Base-by-base conservation (phyloP, 2,797 vertebrate genomes). In the Smutsia gigantea region DNA sequence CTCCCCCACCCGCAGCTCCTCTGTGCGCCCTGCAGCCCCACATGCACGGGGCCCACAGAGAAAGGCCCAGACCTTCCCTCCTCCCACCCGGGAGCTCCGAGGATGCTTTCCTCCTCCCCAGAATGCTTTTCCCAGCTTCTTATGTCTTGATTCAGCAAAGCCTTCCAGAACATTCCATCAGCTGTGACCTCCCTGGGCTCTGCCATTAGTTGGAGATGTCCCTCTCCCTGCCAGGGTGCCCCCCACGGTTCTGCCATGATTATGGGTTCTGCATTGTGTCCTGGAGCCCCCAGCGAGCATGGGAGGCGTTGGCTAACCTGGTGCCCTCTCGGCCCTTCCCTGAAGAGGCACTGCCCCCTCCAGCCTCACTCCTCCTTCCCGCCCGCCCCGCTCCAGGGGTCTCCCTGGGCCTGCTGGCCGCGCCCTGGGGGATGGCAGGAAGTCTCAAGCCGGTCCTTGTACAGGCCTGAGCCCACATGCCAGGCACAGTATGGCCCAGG, bases 11-110 rank as follows among this genome's bases (percentile, higher is more conserved):
- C 49, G 75, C 14, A 37, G n/a, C 27, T 51, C n/a, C 46, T 27
- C 51, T 6, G 74, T 2, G 46, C 31, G 17, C n/a, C 25, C 63
- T 11, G 46, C 17, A 23, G 42, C 31, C 64, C 53, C 3, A 13
- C 1, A 9, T 5, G 6, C 4, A 5, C 0, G 11, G 3, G 27
- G 15, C 37, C 29, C 18, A 23, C 2, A 15, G 18, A 27, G 34
- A 57, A 14, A 15, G 2, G 49, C 49, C 87, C 42, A 29, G 77
- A 9, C 14, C 59, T 53, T 31, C n/a, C 63, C 49, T 4, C 0
- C 4, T 84, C 51, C 86, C 69, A 15, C 27, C 42, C 4, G 15
- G 39, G 75, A 42, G 27, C 39, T 59, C 51, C 21, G 17, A 37
- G 21, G 4, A 5, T 18, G 15, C 46, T 0, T 7, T 0, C 49